A percentile compares a stretch with the other conserved stretches of the same genome.
phyloP scores from a whole-genome alignment of 1,140 invertebrate genomes.

The Zaprionus ghesquierei region DNA sequence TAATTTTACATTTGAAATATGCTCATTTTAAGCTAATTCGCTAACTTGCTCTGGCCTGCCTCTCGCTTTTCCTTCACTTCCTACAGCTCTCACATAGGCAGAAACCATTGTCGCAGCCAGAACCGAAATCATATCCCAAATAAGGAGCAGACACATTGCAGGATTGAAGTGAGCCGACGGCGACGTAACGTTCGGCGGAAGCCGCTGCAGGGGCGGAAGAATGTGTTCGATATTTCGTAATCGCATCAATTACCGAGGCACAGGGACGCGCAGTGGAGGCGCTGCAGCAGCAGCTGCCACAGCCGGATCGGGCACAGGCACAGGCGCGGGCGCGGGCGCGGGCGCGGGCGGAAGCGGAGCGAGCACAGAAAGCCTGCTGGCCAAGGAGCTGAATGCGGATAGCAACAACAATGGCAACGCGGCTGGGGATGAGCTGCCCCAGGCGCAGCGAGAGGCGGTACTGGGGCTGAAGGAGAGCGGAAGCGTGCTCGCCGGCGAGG shows the following conservation, averaged over 20 bases:
- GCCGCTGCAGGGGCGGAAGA: constrained; percentile 55
- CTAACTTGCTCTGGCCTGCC: background rate
- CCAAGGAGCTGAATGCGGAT: constrained; percentile 70
- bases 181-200: constrained; percentile 2
- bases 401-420: constrained; percentile 70
- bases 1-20: no score
- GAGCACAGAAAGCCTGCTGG: constrained; percentile 22
- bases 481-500: constrained; percentile 16
- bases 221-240: constrained; percentile 82
- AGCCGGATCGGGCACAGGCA: no score
- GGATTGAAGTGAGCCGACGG: constrained; percentile 30
- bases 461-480: constrained; percentile 11
- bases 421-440: constrained; percentile 14
- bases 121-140: background rate
- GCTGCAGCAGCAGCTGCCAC: constrained; percentile 34
- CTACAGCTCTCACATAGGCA: background rate
- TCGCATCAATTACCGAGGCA: constrained; percentile 79
- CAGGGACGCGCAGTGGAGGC: constrained; percentile 43
- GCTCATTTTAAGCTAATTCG: no score
- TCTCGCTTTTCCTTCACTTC: background rate
- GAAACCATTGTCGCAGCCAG: background rate
- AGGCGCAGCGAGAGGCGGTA: constrained; percentile 15
- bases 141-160: constrained; percentile 1
- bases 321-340: constrained; percentile 13
- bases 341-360: constrained; percentile 7